Conservation (phyloP, 2,113 vertebrate genomes). For the Osmerus mordax region DNA sequence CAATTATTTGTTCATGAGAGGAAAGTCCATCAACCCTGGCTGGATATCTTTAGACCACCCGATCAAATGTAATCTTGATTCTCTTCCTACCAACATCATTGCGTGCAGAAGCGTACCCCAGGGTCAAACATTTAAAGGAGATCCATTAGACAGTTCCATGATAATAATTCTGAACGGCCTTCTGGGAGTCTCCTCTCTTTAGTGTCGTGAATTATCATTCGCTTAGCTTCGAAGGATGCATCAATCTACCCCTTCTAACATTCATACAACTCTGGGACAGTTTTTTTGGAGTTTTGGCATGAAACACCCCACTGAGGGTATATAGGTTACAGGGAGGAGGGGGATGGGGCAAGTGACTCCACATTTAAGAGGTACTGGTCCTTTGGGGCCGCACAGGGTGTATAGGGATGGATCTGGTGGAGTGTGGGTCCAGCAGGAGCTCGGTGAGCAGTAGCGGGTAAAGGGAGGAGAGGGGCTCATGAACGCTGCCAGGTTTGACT, state of each 20-base stretch:
- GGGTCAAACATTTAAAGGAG: not conserved
- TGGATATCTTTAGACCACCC: not conserved
- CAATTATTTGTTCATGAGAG: constrained; percentile 17
- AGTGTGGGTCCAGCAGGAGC: constrained; percentile 7
- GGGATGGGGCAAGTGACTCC: constrained; percentile 2
- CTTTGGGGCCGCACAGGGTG: constrained; percentile 46
- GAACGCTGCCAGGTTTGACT: constrained; percentile 10
- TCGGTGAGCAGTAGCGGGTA: not conserved
- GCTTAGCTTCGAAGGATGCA: constrained; percentile 12
- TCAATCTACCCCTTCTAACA: constrained; percentile 42
- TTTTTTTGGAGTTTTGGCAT: constrained; percentile 52
- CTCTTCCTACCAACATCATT: not conserved
- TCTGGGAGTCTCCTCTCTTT: constrained; percentile 32
- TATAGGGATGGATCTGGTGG: constrained; percentile 25
- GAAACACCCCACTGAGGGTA: constrained; percentile 27
- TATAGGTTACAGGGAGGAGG: constrained; percentile 11
- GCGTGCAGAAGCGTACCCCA: not conserved
- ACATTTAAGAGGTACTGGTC: constrained; percentile 24
- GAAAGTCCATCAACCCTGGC: not conserved
- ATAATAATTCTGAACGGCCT: not conserved
- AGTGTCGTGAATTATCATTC: constrained; percentile 41
- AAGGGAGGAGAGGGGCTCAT: constrained; percentile 21
- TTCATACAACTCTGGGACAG: constrained; percentile 29
- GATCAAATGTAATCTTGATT: not conserved
- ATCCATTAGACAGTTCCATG: not conserved